These are phyloP conservation scores for Ichneumoninae sp. DNA, from an alignment of 2,888 invertebrate genomes.

Conservation along the genomic window DNA sequence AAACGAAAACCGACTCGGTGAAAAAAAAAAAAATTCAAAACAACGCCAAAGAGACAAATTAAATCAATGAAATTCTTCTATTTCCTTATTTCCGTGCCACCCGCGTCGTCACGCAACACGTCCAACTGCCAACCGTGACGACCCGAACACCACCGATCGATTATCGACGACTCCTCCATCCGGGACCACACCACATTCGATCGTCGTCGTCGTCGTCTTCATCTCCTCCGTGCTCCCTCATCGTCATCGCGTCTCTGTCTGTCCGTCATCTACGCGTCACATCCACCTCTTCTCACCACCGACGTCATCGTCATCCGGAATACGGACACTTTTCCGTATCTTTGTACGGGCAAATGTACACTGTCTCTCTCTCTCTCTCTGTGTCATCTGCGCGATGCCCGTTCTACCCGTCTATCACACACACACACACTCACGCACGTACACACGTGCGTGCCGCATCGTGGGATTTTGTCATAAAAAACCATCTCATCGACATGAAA, in stretches of 20 bases:
- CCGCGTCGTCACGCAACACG: conserved; percentile 66
- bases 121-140: conserved; percentile 63
- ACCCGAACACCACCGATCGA: conserved; percentile 58
- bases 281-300: conserved; percentile 50
- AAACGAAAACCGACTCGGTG: background rate
- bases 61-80: conserved; percentile 84
- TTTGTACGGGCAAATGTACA: conserved; percentile 4
- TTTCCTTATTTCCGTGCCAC: conserved; percentile 83
- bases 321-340: conserved; percentile 10
- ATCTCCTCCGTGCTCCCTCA: conserved; percentile 57
- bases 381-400: conserved; percentile 11
- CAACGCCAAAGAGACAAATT: conserved; percentile 64
- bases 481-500: background rate
- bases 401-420: conserved; percentile 16
- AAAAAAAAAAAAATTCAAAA: conserved; percentile 60
- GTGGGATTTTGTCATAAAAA: conserved; percentile 42
- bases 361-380: conserved; percentile 2
- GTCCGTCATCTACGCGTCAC: conserved; percentile 43
- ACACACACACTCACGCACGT: background rate
- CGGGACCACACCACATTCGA: conserved; percentile 64
- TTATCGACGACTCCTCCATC: conserved; percentile 64
- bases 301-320: conserved; percentile 52
- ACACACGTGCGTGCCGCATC: conserved; percentile 23
- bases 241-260: conserved; percentile 35
- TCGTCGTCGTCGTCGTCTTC: conserved; percentile 64